Percentiles rank a stretch among this genome's conserved stretches.
Conservation (phyloP, 2,797 vertebrate species). For the Eupleurogrammus muticus region DNA sequence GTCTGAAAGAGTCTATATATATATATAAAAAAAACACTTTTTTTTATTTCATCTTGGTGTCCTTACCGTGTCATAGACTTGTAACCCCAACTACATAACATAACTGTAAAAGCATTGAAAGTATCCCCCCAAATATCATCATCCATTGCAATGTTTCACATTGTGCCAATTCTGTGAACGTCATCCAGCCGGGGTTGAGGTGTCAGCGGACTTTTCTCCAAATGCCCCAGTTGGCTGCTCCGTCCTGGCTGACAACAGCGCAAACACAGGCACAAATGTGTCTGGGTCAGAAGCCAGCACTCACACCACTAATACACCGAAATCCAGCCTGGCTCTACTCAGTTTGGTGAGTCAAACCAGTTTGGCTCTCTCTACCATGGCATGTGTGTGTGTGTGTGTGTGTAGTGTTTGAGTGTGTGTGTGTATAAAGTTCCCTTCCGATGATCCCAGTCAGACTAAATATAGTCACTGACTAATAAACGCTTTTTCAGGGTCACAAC, state of each 20-base stretch:
- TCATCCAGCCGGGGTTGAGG: no score
- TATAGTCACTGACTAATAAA: conserved; percentile 10
- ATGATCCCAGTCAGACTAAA: conserved; percentile 33
- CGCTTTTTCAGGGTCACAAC: conserved; percentile 4
- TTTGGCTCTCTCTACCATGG: neutral
- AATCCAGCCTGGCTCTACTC: neutral
- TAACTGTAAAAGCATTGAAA: no score
- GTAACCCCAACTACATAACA: no score
- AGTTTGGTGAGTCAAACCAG: conserved; percentile 2
- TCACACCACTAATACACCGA: neutral
- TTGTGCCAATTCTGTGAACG: no score
- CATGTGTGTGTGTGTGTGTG: no score
- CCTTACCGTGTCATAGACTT: no score
- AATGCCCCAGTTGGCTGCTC: no score
- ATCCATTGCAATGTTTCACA: no score
- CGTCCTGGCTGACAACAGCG: neutral
- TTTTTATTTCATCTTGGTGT: no score
- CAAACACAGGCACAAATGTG: conserved; percentile 1
- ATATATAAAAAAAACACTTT: no score
- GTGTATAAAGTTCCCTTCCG: conserved; percentile 22
- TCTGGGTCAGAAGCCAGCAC: conserved; percentile 12
- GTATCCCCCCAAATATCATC: no score
- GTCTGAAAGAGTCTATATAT: no score
- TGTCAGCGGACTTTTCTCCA: neutral
- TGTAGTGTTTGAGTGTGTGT: neutral